These are phyloP conservation scores for Dicrurus megarhynchus DNA, from an alignment of 2,113 vertebrate genomes.

Conservation along the genomic window DNA sequence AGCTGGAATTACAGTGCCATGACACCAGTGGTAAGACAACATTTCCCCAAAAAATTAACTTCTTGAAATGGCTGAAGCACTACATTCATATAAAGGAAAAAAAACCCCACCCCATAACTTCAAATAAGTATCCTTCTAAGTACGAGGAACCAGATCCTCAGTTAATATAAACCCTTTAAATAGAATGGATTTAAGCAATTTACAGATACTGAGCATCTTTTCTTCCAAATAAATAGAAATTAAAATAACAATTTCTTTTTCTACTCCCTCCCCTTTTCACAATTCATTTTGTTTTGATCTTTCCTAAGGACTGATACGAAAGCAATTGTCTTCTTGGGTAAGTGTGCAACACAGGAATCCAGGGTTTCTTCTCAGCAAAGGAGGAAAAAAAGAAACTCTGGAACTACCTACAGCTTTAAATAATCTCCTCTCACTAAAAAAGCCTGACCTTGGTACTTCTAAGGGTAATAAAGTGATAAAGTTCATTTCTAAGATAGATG, in stretches of 20 bases:
- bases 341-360: neutral
- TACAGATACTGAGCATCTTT: neutral
- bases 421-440: neutral
- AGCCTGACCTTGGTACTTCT: neutral
- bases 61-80: neutral
- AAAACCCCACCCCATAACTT: rapidly evolving
- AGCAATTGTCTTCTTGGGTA: neutral
- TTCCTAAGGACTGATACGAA: neutral
- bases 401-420: neutral
- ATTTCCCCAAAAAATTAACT: neutral
- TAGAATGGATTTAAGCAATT: neutral
- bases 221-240: neutral
- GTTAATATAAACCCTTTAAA: neutral
- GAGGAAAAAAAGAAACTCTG: neutral
- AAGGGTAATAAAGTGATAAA: neutral
- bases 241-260: neutral
- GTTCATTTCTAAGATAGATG: neutral
- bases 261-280: neutral
- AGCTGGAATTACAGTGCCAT: neutral
- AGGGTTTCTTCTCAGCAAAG: neutral
- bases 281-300: neutral
- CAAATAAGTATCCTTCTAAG: neutral
- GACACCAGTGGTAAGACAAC: neutral
- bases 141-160: neutral
- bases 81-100: neutral